These are phyloP conservation scores for Pecten maximus DNA, from an alignment of 2,888 invertebrate species.

Conservation along the genomic window DNA sequence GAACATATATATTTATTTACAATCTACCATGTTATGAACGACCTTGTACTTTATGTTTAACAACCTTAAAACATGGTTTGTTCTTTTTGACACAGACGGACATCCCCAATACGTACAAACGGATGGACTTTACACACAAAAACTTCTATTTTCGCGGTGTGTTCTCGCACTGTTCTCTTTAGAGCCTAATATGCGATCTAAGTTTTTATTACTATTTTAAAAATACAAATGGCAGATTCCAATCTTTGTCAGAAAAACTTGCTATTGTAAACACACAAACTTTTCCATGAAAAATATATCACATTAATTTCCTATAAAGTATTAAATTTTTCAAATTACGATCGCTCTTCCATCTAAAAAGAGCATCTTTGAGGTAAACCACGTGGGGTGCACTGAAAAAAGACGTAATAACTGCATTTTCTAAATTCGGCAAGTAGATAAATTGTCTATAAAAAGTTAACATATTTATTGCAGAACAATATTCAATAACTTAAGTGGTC, in stretches of 20 bases:
- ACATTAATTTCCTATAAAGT: neutral
- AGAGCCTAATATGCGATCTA: neutral
- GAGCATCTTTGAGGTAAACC: constrained; percentile 6
- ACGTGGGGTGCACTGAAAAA: constrained; percentile 26
- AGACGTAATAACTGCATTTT: neutral
- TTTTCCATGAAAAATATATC: neutral
- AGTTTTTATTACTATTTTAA: neutral
- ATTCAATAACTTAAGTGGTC: neutral
- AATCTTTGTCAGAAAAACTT: neutral
- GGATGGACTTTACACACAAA: neutral
- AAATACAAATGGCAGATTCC: neutral
- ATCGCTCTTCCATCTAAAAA: neutral
- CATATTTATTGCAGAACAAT: constrained; percentile 44
- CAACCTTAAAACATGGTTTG: neutral
- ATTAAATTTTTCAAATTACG: neutral
- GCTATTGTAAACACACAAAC: neutral
- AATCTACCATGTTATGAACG: neutral
- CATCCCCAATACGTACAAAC: neutral
- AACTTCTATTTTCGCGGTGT: constrained; percentile 31
- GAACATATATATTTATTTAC: neutral
- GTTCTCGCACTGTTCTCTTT: neutral
- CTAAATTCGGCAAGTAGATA: neutral
- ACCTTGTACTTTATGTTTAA: neutral
- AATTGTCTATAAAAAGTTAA: constrained; percentile 38
- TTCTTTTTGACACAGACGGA: neutral